Evolutionary conservation across 2,113 vertebrate species (phyloP).

Genomic region (Oryzias celebensis): DNA sequence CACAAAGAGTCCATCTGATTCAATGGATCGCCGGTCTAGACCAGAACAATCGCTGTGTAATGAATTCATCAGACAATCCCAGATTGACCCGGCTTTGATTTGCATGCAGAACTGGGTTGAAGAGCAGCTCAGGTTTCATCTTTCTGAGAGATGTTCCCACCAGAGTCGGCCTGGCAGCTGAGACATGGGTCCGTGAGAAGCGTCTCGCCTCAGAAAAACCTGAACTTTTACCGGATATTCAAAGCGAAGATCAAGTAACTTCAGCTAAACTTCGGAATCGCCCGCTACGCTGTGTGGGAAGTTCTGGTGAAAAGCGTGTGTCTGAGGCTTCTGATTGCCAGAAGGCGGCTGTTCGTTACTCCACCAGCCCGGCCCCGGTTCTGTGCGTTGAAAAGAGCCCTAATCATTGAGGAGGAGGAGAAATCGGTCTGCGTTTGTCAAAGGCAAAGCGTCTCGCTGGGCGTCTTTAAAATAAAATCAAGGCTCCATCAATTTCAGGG

Average conservation of each 20-base stretch:
- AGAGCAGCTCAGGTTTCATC: constrained; percentile 18
- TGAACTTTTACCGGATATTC: no score
- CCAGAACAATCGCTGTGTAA: constrained; percentile 68
- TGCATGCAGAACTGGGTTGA: constrained; percentile 51
- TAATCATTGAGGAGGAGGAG: constrained; percentile 46
- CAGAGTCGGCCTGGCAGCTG: not conserved
- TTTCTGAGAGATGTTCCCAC: constrained; percentile 18
- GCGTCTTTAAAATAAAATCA: constrained; percentile 39
- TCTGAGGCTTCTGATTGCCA: constrained; percentile 34
- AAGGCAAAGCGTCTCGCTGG: constrained; percentile 34
- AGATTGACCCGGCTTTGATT: constrained; percentile 67
- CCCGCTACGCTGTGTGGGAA: constrained; percentile 16
- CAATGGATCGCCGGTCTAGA: constrained; percentile 63
- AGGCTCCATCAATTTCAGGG: constrained; percentile 35
- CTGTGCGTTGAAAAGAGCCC: constrained; percentile 17
- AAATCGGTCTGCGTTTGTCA: constrained; percentile 49
- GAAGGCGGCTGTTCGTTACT: constrained; percentile 46
- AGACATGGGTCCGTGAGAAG: not conserved
- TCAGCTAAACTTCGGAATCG: constrained; percentile 34
- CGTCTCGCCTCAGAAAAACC: not conserved
- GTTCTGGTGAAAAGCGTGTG: constrained; percentile 28
- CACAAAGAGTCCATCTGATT: constrained; percentile 51
- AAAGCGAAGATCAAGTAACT: constrained; percentile 9
- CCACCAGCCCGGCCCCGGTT: constrained; percentile 44
- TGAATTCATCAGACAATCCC: constrained; percentile 66